Conservation (phyloP, 2,113 vertebrate genomes). For the Desmodus rotundus region DNA sequence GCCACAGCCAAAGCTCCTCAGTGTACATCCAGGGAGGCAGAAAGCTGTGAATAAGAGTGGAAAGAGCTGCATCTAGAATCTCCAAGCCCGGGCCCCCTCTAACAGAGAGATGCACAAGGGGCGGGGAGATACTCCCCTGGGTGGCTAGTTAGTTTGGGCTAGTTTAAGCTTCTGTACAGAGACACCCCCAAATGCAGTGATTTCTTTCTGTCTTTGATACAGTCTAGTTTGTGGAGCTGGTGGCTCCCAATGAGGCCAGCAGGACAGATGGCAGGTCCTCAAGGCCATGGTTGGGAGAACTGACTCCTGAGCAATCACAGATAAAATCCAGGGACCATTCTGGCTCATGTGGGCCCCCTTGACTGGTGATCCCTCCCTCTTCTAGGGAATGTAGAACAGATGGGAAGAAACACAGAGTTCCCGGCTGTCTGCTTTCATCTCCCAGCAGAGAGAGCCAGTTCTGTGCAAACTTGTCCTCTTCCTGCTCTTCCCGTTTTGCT, state of each 20-base stretch:
- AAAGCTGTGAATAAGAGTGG: not conserved
- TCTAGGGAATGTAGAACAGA: not conserved
- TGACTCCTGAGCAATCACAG: not conserved
- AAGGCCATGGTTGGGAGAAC: not conserved
- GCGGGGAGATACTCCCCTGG: not conserved
- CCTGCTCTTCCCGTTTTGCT: constrained; percentile 29
- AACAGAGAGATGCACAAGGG: not conserved
- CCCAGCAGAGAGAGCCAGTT: not conserved
- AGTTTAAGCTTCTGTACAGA: not conserved
- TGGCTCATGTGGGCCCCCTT: not conserved
- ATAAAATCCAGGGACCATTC: not conserved
- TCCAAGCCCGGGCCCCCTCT: not conserved
- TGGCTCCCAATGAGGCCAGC: not conserved
- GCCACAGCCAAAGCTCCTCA: not conserved
- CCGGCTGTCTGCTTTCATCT: not conserved
- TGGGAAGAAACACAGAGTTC: not conserved
- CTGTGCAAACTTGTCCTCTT: constrained; percentile 22
- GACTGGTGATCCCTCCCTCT: not conserved
- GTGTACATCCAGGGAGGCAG: not conserved
- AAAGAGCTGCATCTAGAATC: not conserved
- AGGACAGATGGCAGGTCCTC: not conserved
- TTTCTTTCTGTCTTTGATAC: not conserved
- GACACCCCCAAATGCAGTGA: not conserved
- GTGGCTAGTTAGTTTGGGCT: not conserved
- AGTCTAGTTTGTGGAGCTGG: not conserved